A percentile compares a stretch with the other conserved stretches of the same genome.
phyloP scores from a whole-genome alignment of 2,113 vertebrate genomes.

The Megaleporinus macrocephalus region DNA sequence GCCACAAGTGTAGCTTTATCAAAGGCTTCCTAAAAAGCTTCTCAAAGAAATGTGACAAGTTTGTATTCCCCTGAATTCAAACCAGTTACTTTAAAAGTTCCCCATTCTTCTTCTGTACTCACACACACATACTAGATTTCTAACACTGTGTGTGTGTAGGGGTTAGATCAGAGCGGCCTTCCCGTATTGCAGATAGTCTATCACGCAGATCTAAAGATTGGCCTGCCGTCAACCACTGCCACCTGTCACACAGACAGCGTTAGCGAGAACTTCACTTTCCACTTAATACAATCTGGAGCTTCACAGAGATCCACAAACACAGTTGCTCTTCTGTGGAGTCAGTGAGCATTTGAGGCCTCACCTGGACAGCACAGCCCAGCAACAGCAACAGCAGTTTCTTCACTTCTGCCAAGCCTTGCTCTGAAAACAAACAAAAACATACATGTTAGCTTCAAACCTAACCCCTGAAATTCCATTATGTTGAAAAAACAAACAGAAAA shows the following conservation, averaged over 20 bases:
- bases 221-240: slow-evolving; percentile 29
- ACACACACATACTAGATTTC: no score
- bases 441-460: background rate
- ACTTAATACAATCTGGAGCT: slow-evolving; percentile 7
- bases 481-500: background rate
- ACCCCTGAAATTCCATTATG: background rate
- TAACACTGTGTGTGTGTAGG: background rate
- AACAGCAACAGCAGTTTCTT: slow-evolving; percentile 93
- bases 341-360: slow-evolving; percentile 63
- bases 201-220: slow-evolving; percentile 25
- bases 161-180: background rate
- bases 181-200: slow-evolving; percentile 16
- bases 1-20: no score
- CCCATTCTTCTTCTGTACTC: no score
- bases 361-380: slow-evolving; percentile 97
- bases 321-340: background rate
- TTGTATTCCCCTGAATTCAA: no score
- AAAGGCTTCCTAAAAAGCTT: no score
- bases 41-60: no score
- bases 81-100: no score
- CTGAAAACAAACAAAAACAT: slow-evolving; percentile 73
- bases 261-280: slow-evolving; percentile 23
- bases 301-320: background rate
- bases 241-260: slow-evolving; percentile 40
- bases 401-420: slow-evolving; percentile 92